phyloP scores from a whole-genome alignment of 2,888 invertebrate species.

The Anthoptus insignis region DNA sequence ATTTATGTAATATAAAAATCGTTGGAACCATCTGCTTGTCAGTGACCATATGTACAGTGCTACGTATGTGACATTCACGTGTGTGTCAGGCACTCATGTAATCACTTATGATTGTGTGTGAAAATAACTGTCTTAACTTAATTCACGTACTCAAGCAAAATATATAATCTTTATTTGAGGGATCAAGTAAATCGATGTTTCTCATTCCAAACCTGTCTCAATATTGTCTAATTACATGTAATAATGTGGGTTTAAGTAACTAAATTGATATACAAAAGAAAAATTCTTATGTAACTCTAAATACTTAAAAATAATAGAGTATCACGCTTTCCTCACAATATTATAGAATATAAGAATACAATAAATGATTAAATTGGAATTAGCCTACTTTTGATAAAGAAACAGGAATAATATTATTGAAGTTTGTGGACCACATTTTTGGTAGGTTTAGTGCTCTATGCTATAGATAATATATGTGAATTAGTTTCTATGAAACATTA shows the following conservation, averaged over 20 bases:
- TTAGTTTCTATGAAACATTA: constrained; percentile 55
- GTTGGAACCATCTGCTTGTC: constrained; percentile 51
- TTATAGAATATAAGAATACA: constrained; percentile 22
- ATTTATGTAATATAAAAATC: constrained; percentile 60
- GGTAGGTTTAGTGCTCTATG: constrained; percentile 53
- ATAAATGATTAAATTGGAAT: constrained; percentile 33
- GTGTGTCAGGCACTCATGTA: constrained; percentile 54
- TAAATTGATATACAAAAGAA: constrained; percentile 29
- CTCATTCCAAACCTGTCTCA: constrained; percentile 32
- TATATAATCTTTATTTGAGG: constrained; percentile 29
- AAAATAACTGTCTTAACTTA: constrained; percentile 23
- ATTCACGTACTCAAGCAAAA: constrained; percentile 24
- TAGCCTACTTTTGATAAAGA: constrained; percentile 29
- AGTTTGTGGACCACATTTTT: constrained; percentile 49
- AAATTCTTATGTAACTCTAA: constrained; percentile 31
- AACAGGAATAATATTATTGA: constrained; percentile 23
- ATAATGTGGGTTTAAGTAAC: constrained; percentile 32
- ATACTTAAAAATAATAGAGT: constrained; percentile 38
- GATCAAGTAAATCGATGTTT: constrained; percentile 36
- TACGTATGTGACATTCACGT: constrained; percentile 41
- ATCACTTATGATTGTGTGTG: constrained; percentile 39
- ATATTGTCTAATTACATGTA: constrained; percentile 32
- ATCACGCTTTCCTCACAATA: constrained; percentile 34
- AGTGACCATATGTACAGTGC: constrained; percentile 55
- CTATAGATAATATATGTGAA: constrained; percentile 49